phyloP scores from a whole-genome alignment of 2,797 vertebrate genomes.

The Odontamblyopus rebecca region DNA sequence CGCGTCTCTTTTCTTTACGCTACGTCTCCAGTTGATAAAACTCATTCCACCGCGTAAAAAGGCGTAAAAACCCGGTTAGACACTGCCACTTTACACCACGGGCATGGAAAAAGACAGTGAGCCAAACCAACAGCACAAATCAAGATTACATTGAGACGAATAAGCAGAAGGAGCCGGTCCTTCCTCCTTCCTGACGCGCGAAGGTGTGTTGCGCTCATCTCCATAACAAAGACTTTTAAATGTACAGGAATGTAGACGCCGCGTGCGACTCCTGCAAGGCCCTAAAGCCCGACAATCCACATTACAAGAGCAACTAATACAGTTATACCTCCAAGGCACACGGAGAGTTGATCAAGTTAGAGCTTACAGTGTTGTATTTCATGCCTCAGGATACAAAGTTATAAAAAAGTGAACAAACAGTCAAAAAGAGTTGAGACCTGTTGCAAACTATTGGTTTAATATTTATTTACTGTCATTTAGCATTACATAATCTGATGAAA shows the following conservation, averaged over 20 bases:
- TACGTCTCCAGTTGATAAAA: slow-evolving; percentile 75
- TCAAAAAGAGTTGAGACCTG: slow-evolving; percentile 9
- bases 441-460: slow-evolving; percentile 62
- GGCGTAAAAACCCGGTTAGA: slow-evolving; percentile 13
- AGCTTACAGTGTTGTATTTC: too few species aligned
- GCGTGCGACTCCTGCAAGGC: slow-evolving; percentile 43
- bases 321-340: not conserved
- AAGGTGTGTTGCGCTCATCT: slow-evolving; percentile 61
- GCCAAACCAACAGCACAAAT: not conserved
- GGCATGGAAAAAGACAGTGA: slow-evolving; percentile 3
- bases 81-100: slow-evolving; percentile 1
- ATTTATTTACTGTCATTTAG: slow-evolving; percentile 87
- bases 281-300: slow-evolving; percentile 46
- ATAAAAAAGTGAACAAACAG: not conserved
- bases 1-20: slow-evolving; percentile 68
- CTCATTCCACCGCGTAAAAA: slow-evolving; percentile 70
- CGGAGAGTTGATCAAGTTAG: too few species aligned
- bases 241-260: slow-evolving; percentile 41
- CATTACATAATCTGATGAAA: slow-evolving; percentile 83
- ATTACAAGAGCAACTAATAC: not conserved
- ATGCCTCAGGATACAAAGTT: not conserved
- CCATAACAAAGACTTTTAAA: slow-evolving; percentile 39
- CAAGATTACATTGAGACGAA: not conserved
- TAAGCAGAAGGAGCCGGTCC: not conserved
- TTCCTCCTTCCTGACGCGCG: slow-evolving; percentile 48